Evolutionary conservation across 2,888 invertebrate species (phyloP).

Genomic region (Megastigmus dorsalis): DNA sequence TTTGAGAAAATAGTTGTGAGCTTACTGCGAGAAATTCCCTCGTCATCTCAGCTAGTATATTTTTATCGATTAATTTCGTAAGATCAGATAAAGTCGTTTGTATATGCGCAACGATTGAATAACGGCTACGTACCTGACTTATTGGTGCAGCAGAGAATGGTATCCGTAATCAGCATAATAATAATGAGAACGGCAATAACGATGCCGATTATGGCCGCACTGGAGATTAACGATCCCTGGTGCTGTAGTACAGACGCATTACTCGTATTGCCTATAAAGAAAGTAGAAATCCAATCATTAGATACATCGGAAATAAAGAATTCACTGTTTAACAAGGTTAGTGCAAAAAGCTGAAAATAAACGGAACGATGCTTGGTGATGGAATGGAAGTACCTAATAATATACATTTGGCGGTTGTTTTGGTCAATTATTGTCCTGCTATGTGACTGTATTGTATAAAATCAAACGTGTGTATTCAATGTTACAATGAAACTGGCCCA

Average conservation of each 20-base stretch:
- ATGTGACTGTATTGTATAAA: background rate
- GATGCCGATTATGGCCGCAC: slow-evolving; percentile 88
- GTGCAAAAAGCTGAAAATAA: slow-evolving; percentile 70
- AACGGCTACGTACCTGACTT: slow-evolving; percentile 76
- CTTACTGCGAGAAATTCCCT: background rate
- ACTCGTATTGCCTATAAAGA: slow-evolving; percentile 63
- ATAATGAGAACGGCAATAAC: slow-evolving; percentile 88
- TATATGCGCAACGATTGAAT: slow-evolving; percentile 3
- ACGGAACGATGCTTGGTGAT: slow-evolving; percentile 71
- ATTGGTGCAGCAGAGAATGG: slow-evolving; percentile 85
- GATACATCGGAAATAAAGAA: slow-evolving; percentile 21
- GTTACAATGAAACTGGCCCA: background rate
- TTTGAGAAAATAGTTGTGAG: too few species aligned
- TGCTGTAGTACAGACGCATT: slow-evolving; percentile 67
- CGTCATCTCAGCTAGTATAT: background rate
- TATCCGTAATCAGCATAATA: slow-evolving; percentile 84
- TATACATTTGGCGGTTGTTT: background rate
- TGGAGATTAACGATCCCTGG: slow-evolving; percentile 78
- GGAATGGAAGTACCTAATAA: slow-evolving; percentile 49
- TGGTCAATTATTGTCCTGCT: background rate
- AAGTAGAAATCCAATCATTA: slow-evolving; percentile 52
- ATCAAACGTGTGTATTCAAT: background rate
- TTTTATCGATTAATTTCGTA: background rate
- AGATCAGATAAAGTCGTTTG: too few species aligned
- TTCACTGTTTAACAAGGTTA: slow-evolving; percentile 60